Conservation (phyloP, 2,113 vertebrate species). For the Phrynosoma platyrhinos region DNA sequence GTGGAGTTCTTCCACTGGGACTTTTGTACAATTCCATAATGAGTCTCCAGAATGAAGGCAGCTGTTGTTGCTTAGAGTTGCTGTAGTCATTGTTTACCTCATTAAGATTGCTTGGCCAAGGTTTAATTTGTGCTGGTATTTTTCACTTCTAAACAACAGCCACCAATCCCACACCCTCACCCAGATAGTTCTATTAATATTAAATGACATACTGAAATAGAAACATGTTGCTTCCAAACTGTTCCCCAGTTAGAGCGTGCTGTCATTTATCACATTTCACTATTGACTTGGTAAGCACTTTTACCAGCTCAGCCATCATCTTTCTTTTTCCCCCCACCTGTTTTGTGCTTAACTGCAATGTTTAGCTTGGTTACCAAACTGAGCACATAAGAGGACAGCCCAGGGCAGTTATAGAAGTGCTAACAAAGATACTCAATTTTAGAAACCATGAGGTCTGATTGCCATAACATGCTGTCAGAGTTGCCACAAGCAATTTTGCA, state of each 20-base stretch:
- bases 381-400: slow-evolving; percentile 12
- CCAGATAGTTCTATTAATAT: slow-evolving; percentile 54
- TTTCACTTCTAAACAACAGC: slow-evolving; percentile 49
- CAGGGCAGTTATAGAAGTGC: slow-evolving; percentile 28
- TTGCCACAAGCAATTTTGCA: background rate
- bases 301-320: background rate
- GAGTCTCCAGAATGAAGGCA: slow-evolving; percentile 36
- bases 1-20: slow-evolving; percentile 33
- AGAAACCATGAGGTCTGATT: background rate
- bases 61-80: slow-evolving; percentile 31
- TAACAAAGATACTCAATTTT: background rate
- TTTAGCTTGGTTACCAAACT: slow-evolving; percentile 22
- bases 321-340: slow-evolving; percentile 18
- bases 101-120: slow-evolving; percentile 33
- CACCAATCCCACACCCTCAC: slow-evolving; percentile 38
- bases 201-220: slow-evolving; percentile 46
- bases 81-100: slow-evolving; percentile 37
- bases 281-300: slow-evolving; percentile 42
- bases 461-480: slow-evolving; percentile 8
- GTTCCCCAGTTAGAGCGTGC: slow-evolving; percentile 32
- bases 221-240: slow-evolving; percentile 36
- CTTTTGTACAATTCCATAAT: slow-evolving; percentile 7
- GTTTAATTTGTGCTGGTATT: slow-evolving; percentile 51
- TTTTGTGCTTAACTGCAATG: slow-evolving; percentile 18
- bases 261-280: slow-evolving; percentile 43